phyloP scores from a whole-genome alignment of 2,888 invertebrate genomes.

The Drosophila meridiana region DNA sequence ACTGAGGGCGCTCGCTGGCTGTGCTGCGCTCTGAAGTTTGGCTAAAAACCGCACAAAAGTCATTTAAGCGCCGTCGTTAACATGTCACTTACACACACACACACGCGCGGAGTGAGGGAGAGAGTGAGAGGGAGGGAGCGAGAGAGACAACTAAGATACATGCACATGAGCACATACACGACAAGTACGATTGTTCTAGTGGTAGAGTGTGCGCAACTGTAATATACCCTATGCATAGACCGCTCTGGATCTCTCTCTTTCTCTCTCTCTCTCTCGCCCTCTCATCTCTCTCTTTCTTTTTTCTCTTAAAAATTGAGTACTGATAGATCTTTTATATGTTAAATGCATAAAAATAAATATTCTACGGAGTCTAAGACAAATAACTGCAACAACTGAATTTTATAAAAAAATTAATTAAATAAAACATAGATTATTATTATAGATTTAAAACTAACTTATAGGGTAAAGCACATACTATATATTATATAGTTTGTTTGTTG shows the following conservation, averaged over 20 bases:
- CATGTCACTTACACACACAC: conserved; percentile 69
- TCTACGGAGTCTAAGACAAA: too few species aligned
- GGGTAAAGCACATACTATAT: too few species aligned
- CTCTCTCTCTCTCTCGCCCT: too few species aligned
- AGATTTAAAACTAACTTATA: too few species aligned
- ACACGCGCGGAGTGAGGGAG: not conserved
- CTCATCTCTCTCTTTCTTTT: not conserved
- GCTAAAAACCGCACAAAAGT: conserved; percentile 81
- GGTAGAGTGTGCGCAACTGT: not conserved
- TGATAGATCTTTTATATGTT: too few species aligned
- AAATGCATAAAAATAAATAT: too few species aligned
- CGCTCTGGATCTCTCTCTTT: too few species aligned
- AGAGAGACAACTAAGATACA: conserved; percentile 14
- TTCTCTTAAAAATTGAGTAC: not conserved
- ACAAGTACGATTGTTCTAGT: not conserved
- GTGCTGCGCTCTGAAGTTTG: conserved; percentile 48
- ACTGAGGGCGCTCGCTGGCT: conserved; percentile 29
- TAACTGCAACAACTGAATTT: too few species aligned
- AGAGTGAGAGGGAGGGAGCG: not conserved
- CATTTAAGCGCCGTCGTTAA: conserved; percentile 81
- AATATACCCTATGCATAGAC: not conserved
- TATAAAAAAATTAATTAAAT: too few species aligned
- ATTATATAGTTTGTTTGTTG: too few species aligned
- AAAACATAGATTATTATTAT: too few species aligned
- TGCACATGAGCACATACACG: conserved; percentile 7